Percentiles rank a stretch among this genome's conserved stretches.
Conservation (phyloP, 2,888 invertebrate genomes). For the Microctonus brassicae region DNA sequence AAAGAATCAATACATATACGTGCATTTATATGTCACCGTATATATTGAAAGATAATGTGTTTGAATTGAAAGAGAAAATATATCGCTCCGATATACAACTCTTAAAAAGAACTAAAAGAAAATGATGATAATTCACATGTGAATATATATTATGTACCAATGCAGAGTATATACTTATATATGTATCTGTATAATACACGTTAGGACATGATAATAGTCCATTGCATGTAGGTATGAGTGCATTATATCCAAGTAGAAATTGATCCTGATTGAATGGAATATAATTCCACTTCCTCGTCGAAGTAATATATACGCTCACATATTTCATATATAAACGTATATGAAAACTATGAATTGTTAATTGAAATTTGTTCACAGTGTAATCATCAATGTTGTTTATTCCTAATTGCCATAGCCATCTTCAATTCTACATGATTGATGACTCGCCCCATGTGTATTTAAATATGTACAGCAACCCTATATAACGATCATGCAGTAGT, state of each 20-base stretch:
- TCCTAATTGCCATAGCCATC: constrained; percentile 43
- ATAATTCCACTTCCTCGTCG: constrained; percentile 22
- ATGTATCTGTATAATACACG: no score
- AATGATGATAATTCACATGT: no score
- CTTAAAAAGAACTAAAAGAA: no score
- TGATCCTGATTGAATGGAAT: neutral
- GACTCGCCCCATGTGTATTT: neutral
- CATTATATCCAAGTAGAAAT: neutral
- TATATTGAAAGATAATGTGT: neutral
- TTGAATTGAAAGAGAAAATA: neutral
- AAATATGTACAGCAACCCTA: neutral
- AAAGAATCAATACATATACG: no score
- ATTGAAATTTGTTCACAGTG: constrained; percentile 57
- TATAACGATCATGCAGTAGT: no score
- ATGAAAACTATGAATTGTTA: constrained; percentile 36
- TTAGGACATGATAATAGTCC: neutral
- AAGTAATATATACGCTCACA: constrained; percentile 1
- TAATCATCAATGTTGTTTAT: constrained; percentile 51
- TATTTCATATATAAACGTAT: neutral
- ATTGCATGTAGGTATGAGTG: neutral
- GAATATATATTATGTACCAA: no score
- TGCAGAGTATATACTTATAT: neutral
- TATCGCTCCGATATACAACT: no score
- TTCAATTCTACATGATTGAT: constrained; percentile 13
- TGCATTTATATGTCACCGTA: neutral